These are phyloP conservation scores for Dynastes maya DNA, from an alignment of 2,888 invertebrate species.

Conservation along the genomic window DNA sequence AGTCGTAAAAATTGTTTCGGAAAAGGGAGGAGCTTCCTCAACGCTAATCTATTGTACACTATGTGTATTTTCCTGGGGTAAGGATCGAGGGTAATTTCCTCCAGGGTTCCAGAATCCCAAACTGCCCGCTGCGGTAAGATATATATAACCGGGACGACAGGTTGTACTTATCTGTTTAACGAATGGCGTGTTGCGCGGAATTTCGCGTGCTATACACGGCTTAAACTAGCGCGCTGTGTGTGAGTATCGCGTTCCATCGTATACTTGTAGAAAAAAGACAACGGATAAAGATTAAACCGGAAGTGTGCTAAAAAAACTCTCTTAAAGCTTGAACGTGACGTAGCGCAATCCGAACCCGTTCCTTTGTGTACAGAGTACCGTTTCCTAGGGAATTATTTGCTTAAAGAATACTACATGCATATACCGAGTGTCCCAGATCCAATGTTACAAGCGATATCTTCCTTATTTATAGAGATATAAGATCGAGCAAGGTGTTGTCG, in stretches of 20 bases:
- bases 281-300: background rate
- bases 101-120: too few species aligned
- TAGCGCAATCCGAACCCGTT: too few species aligned
- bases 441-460: too few species aligned
- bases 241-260: too few species aligned
- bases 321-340: too few species aligned
- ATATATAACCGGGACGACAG: slow-evolving; percentile 49
- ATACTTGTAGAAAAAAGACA: background rate
- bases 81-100: background rate
- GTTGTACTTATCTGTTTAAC: slow-evolving; percentile 59
- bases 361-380: too few species aligned
- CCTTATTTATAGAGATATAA: too few species aligned
- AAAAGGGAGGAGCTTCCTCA: background rate
- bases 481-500: too few species aligned
- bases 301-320: background rate
- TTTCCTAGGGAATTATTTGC: too few species aligned
- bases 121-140: slow-evolving; percentile 32
- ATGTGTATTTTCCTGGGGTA: slow-evolving; percentile 2
- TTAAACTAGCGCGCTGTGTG: background rate
- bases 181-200: slow-evolving; percentile 54
- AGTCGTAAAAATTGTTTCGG: background rate
- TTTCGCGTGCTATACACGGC: slow-evolving; percentile 57
- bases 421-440: too few species aligned
- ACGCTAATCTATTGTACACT: background rate
- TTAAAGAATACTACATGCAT: too few species aligned